Evolutionary conservation across 2,113 vertebrate genomes (phyloP).

Genomic region (Hemiscyllium ocellatum): DNA sequence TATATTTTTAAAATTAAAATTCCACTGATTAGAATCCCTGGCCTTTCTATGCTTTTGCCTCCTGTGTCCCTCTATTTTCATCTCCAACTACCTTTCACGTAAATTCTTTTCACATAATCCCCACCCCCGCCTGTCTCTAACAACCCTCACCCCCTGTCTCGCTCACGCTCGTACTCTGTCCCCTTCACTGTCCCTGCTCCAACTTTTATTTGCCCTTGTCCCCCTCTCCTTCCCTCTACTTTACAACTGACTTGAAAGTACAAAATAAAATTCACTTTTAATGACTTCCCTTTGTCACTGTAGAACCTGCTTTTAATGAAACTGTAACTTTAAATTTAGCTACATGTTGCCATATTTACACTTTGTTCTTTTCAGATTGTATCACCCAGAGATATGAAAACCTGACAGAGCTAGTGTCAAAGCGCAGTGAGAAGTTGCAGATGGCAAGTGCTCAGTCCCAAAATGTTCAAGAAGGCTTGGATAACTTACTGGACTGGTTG

Average conservation of each 20-base stretch:
- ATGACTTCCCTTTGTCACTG: not conserved
- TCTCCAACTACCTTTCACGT: not conserved
- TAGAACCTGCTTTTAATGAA: not conserved
- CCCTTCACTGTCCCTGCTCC: not conserved
- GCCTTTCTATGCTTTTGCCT: not conserved
- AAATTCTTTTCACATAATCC: too few relatives aligned
- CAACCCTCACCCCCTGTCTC: too few relatives aligned
- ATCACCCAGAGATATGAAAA: constrained; percentile 69
- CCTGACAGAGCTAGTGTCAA: constrained; percentile 68
- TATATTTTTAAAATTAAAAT: too few relatives aligned
- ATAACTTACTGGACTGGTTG: constrained; percentile 73
- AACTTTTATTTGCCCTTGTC: not conserved
- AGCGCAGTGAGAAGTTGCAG: constrained; percentile 79
- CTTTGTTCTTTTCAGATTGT: constrained; percentile 56
- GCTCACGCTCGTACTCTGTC: too few relatives aligned
- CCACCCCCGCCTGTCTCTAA: too few relatives aligned
- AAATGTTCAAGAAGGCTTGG: constrained; percentile 86
- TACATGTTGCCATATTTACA: not conserved
- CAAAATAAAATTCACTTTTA: not conserved
- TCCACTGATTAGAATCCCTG: too few relatives aligned
- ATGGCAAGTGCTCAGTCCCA: constrained; percentile 87
- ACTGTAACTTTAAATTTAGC: not conserved
- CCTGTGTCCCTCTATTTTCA: not conserved
- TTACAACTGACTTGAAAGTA: not conserved
- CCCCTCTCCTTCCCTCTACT: not conserved